A percentile compares a stretch with the other conserved stretches of the same genome.
These are phyloP conservation scores for Asbolus verrucosus DNA, from an alignment of 1,140 invertebrate genomes.

Conservation along the genomic window DNA sequence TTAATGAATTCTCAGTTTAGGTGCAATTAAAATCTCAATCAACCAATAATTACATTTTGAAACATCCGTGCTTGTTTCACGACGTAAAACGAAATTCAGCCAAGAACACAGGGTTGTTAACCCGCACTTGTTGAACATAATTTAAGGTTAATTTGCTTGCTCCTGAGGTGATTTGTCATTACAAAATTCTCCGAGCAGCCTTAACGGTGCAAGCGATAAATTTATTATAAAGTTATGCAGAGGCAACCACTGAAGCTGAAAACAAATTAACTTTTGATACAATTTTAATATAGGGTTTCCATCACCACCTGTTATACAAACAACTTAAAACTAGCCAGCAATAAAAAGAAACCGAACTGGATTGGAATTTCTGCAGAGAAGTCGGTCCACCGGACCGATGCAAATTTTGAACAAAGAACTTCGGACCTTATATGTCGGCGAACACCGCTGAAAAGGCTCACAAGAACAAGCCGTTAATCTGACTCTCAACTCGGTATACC, in stretches of 20 bases:
- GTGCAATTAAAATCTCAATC: slow-evolving; percentile 34
- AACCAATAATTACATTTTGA: slow-evolving; percentile 8
- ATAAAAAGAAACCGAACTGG: slow-evolving; percentile 49
- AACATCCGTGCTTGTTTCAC: slow-evolving; percentile 12
- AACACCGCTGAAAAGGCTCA: slow-evolving; percentile 1
- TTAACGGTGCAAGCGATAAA: slow-evolving; percentile 35
- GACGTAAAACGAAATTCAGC: not conserved
- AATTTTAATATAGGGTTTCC: slow-evolving; percentile 54
- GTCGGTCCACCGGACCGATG: slow-evolving; percentile 45
- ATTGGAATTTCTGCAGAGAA: slow-evolving; percentile 42
- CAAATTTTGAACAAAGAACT: slow-evolving; percentile 49
- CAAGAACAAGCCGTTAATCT: not conserved
- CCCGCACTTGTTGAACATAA: slow-evolving; percentile 26
- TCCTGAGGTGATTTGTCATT: slow-evolving; percentile 33
- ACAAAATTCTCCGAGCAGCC: slow-evolving; percentile 16
- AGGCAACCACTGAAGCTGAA: slow-evolving; percentile 30
- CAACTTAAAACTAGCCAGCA: slow-evolving; percentile 46
- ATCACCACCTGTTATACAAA: slow-evolving; percentile 53
- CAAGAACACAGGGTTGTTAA: slow-evolving; percentile 23
- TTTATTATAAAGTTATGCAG: slow-evolving; percentile 26
- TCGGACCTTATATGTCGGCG: slow-evolving; percentile 15
- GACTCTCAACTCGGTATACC: not conserved
- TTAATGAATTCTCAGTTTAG: slow-evolving; percentile 24
- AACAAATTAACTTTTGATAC: slow-evolving; percentile 52
- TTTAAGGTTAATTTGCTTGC: slow-evolving; percentile 29